Evolutionary conservation across 2,797 vertebrate genomes (phyloP).

Genomic region (Strix occidentalis): DNA sequence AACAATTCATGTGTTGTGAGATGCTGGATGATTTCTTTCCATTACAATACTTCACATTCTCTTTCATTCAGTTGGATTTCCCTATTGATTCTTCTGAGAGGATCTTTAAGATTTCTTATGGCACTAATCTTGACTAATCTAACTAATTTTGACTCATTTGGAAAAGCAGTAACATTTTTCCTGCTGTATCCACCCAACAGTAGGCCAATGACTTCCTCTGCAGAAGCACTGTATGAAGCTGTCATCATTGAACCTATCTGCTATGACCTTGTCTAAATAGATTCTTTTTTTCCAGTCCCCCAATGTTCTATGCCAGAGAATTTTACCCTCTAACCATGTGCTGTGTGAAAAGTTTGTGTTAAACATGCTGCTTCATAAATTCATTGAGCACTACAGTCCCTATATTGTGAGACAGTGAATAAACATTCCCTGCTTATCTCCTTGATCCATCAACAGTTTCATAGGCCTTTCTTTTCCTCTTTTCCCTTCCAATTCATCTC

Average conservation of each 20-base stretch:
- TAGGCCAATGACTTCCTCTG: background rate
- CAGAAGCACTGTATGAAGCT: background rate
- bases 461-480: background rate
- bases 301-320: background rate
- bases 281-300: background rate
- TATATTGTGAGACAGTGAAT: background rate
- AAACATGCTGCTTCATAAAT: background rate
- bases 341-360: background rate
- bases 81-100: background rate
- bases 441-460: background rate
- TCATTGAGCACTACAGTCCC: rapidly evolving
- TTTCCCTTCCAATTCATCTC: background rate
- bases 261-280: background rate
- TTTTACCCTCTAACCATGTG: background rate
- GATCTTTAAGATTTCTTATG: background rate
- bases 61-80: background rate
- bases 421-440: background rate
- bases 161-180: background rate
- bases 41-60: background rate
- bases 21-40: background rate
- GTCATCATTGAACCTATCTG: background rate
- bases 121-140: background rate
- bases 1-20: background rate
- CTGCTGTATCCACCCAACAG: background rate
- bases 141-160: background rate